Percentiles rank a stretch among this genome's conserved stretches.
Conservation (phyloP, 2,888 invertebrate genomes). For the Villa cingulata region DNA sequence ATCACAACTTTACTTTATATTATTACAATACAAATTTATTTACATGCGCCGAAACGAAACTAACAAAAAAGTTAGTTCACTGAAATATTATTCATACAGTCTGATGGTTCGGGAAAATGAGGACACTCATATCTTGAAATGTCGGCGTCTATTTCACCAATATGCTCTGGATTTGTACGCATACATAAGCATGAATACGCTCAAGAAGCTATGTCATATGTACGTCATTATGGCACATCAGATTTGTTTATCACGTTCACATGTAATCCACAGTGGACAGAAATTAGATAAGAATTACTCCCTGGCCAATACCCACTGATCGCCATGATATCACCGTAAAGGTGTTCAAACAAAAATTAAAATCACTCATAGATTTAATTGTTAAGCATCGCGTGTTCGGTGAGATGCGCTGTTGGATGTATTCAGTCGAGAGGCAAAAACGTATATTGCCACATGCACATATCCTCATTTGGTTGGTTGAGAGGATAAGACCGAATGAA, state of each 20-base stretch:
- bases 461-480: constrained; percentile 15
- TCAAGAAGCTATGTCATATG: constrained; percentile 11
- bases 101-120: constrained; percentile 9
- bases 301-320: constrained; percentile 19
- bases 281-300: constrained; percentile 11
- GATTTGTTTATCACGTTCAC: no score
- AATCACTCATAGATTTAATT: constrained; percentile 8
- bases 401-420: constrained; percentile 19
- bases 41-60: background rate
- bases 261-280: constrained; percentile 10
- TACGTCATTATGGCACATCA: constrained; percentile 6
- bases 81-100: constrained; percentile 9
- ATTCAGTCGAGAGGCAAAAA: constrained; percentile 20
- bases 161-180: background rate
- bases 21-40: no score
- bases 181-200: constrained; percentile 14
- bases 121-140: constrained; percentile 9
- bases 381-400: constrained; percentile 12
- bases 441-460: constrained; percentile 17
- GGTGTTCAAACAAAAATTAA: constrained; percentile 14
- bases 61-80: constrained; percentile 5
- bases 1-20: accelerated
- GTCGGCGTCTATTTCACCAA: constrained; percentile 6
- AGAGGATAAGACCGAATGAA: constrained; percentile 15
- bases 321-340: constrained; percentile 16